Percentiles rank a stretch among this genome's conserved stretches.
These are phyloP conservation scores for Leptocoma aspasia DNA, from an alignment of 2,113 vertebrate genomes.

Conservation along the genomic window DNA sequence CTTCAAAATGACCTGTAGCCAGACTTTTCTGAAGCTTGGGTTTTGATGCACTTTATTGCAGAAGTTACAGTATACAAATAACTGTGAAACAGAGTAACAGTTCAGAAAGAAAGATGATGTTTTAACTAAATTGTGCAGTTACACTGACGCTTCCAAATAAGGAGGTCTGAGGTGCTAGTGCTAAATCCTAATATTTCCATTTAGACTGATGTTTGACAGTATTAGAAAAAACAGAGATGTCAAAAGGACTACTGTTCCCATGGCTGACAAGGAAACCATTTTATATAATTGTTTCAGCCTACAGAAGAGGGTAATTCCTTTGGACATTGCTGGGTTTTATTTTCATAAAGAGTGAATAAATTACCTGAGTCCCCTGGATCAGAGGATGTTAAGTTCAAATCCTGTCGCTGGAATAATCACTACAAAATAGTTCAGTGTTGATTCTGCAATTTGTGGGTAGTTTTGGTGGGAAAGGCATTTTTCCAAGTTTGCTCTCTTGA, in stretches of 20 bases:
- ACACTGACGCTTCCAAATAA: not conserved
- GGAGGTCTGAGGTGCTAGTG: not conserved
- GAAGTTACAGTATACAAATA: not conserved
- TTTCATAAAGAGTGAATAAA: slow-evolving; percentile 58
- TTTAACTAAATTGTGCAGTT: not conserved
- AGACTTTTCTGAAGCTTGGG: not conserved
- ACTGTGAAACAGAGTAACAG: not conserved
- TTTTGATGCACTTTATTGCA: not conserved
- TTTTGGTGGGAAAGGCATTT: slow-evolving; percentile 62
- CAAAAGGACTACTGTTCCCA: slow-evolving; percentile 60
- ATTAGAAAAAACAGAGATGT: slow-evolving; percentile 7
- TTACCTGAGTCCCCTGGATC: slow-evolving; percentile 57
- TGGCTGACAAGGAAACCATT: slow-evolving; percentile 59
- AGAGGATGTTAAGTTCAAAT: slow-evolving; percentile 63
- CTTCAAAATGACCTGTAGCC: not conserved
- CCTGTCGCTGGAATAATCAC: slow-evolving; percentile 39
- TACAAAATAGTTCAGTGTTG: slow-evolving; percentile 68
- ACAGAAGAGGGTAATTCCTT: slow-evolving; percentile 57
- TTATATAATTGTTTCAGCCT: slow-evolving; percentile 58
- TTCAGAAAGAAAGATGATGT: not conserved
- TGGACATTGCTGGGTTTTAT: slow-evolving; percentile 52
- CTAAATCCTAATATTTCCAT: not conserved
- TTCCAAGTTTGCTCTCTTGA: slow-evolving; percentile 53
- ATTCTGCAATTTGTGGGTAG: slow-evolving; percentile 72
- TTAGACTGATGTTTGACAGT: slow-evolving; percentile 18